Evolutionary conservation across 2,888 invertebrate genomes (phyloP).

Genomic region (Drosophila paramelanica): DNA sequence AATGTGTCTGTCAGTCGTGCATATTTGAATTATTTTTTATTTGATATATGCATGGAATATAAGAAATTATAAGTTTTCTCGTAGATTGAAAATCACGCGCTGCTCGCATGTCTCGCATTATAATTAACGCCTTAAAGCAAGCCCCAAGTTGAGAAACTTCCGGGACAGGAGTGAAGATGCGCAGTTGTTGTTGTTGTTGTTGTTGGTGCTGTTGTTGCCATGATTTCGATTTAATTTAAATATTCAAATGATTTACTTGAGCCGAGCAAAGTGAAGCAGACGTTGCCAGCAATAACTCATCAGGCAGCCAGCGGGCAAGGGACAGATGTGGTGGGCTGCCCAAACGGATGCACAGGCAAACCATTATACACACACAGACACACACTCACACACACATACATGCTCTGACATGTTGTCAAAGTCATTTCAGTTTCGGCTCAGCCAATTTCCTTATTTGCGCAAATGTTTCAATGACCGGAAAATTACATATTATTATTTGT

Average conservation of each 20-base stretch:
- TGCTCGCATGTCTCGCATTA: slow-evolving; percentile 63
- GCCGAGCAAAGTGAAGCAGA: slow-evolving; percentile 52
- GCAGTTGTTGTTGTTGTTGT: slow-evolving; percentile 18
- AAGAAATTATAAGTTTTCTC: slow-evolving; percentile 32
- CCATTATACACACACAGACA: slow-evolving; percentile 22
- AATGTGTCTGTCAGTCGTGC: background rate
- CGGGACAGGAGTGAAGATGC: slow-evolving; percentile 29
- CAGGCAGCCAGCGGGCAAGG: slow-evolving; percentile 15
- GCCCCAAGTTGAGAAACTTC: slow-evolving; percentile 34
- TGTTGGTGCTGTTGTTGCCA: slow-evolving; percentile 43
- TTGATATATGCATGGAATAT: background rate
- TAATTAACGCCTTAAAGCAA: slow-evolving; percentile 69
- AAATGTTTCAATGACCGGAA: slow-evolving; percentile 83
- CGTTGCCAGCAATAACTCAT: slow-evolving; percentile 71
- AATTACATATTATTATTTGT: slow-evolving; percentile 81
- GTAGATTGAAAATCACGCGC: slow-evolving; percentile 56
- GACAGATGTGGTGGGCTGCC: slow-evolving; percentile 7
- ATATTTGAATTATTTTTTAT: background rate
- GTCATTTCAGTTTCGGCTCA: slow-evolving; percentile 64
- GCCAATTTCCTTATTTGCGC: slow-evolving; percentile 80
- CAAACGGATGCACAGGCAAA: slow-evolving; percentile 42
- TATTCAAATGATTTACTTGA: slow-evolving; percentile 76
- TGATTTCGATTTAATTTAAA: slow-evolving; percentile 76
- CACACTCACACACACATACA: slow-evolving; percentile 9
- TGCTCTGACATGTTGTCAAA: slow-evolving; percentile 66